These are phyloP conservation scores for Gymnodraco acuticeps DNA, from an alignment of 2,797 vertebrate species.

Conservation along the genomic window DNA sequence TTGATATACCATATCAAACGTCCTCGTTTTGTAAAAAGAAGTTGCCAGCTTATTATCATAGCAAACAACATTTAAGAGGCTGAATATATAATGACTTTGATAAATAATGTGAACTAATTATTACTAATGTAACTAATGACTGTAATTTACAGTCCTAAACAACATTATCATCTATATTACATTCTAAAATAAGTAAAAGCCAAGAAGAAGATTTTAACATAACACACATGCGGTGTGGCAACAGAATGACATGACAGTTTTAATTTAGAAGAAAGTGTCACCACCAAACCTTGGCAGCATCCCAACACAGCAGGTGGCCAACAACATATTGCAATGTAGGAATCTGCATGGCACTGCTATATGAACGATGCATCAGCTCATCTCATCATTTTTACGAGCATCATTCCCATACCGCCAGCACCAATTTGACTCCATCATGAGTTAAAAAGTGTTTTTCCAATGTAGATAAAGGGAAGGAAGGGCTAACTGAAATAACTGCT, in stretches of 20 bases:
- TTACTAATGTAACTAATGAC: no score
- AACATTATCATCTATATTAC: background rate
- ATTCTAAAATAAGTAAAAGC: background rate
- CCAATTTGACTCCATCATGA: background rate
- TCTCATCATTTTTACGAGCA: background rate
- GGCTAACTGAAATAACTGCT: background rate
- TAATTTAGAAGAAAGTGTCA: slow-evolving; percentile 21
- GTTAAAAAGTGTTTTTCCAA: slow-evolving; percentile 1
- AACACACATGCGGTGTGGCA: background rate
- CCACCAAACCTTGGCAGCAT: slow-evolving; percentile 5
- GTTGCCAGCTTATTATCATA: no score
- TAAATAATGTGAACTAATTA: no score
- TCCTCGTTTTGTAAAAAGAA: no score
- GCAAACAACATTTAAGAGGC: no score
- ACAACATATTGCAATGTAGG: background rate
- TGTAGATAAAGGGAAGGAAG: background rate
- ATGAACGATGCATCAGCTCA: slow-evolving; percentile 9
- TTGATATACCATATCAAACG: background rate
- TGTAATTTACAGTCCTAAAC: background rate
- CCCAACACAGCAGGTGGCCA: slow-evolving; percentile 19
- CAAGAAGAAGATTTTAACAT: background rate
- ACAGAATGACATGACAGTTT: slow-evolving; percentile 17
- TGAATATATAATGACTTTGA: no score
- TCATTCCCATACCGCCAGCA: background rate
- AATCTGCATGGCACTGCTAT: background rate